Base-by-base conservation (phyloP, 1,140 invertebrate genomes). In the Melanaphis sacchari region DNA sequence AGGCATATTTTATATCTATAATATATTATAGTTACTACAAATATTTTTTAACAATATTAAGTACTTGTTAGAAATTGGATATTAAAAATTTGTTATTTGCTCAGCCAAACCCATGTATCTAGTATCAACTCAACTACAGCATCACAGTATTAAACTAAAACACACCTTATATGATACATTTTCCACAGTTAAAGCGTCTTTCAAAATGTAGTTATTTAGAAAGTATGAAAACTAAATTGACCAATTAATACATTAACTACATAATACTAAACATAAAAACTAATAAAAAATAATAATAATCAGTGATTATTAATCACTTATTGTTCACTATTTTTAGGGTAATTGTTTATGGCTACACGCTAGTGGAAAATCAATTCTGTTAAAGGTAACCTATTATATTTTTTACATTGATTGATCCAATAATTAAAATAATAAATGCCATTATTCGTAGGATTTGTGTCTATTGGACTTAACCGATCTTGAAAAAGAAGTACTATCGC, bases 311-410 rank as follows among this genome's bases (percentile, higher is more conserved):
- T n/a, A n/a, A 36, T 49, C n/a, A n/a, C 15, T 76, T 36, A 76
- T 36, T 2, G 8, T 24, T 22, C 52, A 52, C 3, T 26, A 89
- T 93, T 84, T 95, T 93, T 96, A 98, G 98, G 98, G 97, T 94
- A 97, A 97, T 94, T 98, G 97, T 95, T 96, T 96, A 94, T 99
- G 98, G 98, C 96, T 96, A 94, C 97, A 97, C 94, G 96, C 97
- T 88, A 96, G 96, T 93, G 97, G 97, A 46, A 96, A 97, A 92
- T 96, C 97, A 94, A 97, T 99, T 93, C 96, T 97, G 52, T 96
- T 99, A 49, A 93, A 93, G 81, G 91, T 93, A 93, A 43, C 24
- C 8, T 41, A 15, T 41, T 41, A 7, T 26, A 54, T 38, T 52
- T 40, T 36, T 59, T 90, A 0, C 21, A 40, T 59, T 38, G 26